These are phyloP conservation scores for Crotophaga sulcirostris DNA, from an alignment of 2,113 vertebrate genomes.

Conservation along the genomic window DNA sequence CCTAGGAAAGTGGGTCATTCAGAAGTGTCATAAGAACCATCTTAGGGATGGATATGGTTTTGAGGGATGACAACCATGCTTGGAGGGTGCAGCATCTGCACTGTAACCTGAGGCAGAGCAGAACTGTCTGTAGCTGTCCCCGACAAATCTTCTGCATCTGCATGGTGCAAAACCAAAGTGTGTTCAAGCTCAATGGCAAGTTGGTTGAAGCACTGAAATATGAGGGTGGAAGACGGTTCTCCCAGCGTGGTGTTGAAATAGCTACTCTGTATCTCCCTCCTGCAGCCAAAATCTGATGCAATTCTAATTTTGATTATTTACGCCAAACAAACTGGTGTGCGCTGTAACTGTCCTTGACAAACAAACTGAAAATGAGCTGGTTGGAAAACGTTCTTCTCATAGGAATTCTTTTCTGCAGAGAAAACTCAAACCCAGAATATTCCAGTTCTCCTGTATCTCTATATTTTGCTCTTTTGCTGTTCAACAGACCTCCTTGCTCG, in stretches of 20 bases:
- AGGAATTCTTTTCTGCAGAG: not conserved
- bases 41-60: not conserved
- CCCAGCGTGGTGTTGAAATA: not conserved
- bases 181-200: not conserved
- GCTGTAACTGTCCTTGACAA: not conserved
- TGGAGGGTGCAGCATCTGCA: not conserved
- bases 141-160: accelerated
- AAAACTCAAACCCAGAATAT: not conserved
- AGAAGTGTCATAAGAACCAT: too few species aligned
- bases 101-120: not conserved
- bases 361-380: not conserved
- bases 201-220: not conserved
- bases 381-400: not conserved
- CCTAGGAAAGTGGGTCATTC: accelerated
- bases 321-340: not conserved
- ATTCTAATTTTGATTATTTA: slow-evolving; percentile 4
- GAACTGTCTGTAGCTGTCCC: not conserved
- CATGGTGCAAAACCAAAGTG: accelerated
- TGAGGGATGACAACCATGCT: accelerated
- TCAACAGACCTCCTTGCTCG: accelerated
- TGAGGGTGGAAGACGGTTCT: not conserved
- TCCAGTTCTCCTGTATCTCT: not conserved
- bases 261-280: not conserved
- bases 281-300: slow-evolving; percentile 46
- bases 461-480: not conserved